Evolutionary conservation across 2,888 invertebrate genomes (phyloP), one percentile per base, ranked within the genome.

Genomic region (Nymphalis c-album): DNA sequence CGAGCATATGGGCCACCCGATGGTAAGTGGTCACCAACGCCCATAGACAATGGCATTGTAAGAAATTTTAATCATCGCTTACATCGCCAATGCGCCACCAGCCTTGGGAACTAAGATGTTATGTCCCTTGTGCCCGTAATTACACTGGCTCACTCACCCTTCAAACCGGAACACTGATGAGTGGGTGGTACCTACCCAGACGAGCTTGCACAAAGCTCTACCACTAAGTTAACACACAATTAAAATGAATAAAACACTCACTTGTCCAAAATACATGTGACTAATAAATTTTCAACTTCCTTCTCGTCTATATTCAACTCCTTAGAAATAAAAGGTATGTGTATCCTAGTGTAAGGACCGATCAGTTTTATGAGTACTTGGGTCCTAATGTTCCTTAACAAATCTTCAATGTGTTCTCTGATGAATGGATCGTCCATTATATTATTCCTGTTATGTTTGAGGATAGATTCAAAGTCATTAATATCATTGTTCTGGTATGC

Each of bases 341-440:
- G 97, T 79, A 99, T 99, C 82, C 98, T 95, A 58, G 99, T 99
- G 90, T 99, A 99, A 0, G 99, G 99, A 68, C 97, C 97, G 79
- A 99, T 99, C 73, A 99, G 92, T 86, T 99, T 98, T 73, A 99
- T 98, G 69, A 99, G 93, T 72, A 99, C 99, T 93, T 99, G 97
- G 4, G 99, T 99, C 75, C 99, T 94, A 80, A 99, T 99, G 88
- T 99, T 99, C 67, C 98, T 93, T 64, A 99, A 90, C 68, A 99
- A 92, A 92, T 99, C 99, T 94, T 99, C 99, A 83, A 99, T 99
- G 84, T 99, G 99, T 86, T 99, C 99, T 75, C 98, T 78, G 71
- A 99, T 99, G 89, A 99, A 99, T 0, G 98, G 98, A 92, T 99
- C 99, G 80, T 98, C 98, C 99, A 99, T 99, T 71, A 99, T 99